A percentile compares a stretch with the other conserved stretches of the same genome.
Evolutionary conservation across 2,888 invertebrate species (phyloP).

Genomic region (Maniola hyperantus): DNA sequence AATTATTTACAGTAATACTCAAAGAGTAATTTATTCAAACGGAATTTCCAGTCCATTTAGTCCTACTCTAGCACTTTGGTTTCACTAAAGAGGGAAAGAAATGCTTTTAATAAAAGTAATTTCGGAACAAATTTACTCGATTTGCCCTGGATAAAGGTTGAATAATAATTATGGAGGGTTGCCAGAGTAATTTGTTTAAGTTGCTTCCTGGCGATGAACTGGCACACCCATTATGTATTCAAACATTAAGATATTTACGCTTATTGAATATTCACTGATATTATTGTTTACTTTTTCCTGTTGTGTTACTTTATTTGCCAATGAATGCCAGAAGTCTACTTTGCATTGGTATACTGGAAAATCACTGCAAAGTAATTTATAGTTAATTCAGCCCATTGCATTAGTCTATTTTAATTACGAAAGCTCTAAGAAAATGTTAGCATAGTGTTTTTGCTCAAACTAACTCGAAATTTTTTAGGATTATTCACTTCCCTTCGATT

Average conservation of each 20-base stretch:
- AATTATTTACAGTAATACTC: slow-evolving; percentile 67
- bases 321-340: neutral
- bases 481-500: too few species aligned
- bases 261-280: slow-evolving; percentile 23
- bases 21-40: slow-evolving; percentile 70
- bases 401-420: too few species aligned
- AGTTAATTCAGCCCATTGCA: too few species aligned
- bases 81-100: slow-evolving; percentile 67
- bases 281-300: slow-evolving; percentile 10
- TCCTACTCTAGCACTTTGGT: slow-evolving; percentile 75
- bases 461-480: too few species aligned
- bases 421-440: too few species aligned
- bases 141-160: slow-evolving; percentile 71
- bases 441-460: too few species aligned
- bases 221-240: slow-evolving; percentile 32
- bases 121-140: slow-evolving; percentile 74
- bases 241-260: slow-evolving; percentile 31
- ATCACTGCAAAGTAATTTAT: too few species aligned
- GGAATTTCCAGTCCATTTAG: slow-evolving; percentile 78
- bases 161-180: slow-evolving; percentile 69
- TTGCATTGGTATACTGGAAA: neutral
- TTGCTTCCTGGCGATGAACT: slow-evolving; percentile 47
- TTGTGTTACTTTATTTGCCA: neutral
- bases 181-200: slow-evolving; percentile 63
- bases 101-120: slow-evolving; percentile 79